Conservation (phyloP, 2,113 vertebrate species). For the Macquaria australasica region DNA sequence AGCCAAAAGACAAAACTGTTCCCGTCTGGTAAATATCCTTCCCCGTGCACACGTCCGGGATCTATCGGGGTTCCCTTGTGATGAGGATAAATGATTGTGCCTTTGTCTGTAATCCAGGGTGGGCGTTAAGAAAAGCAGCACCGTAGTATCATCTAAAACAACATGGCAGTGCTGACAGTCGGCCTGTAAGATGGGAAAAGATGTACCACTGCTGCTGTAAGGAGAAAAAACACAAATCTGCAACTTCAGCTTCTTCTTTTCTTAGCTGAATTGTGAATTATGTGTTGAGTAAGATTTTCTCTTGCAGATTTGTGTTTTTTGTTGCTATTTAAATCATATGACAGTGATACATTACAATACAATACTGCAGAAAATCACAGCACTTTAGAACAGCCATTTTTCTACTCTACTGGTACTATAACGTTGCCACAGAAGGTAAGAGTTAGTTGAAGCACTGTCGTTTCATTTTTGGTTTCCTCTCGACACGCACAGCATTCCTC, state of each 20-base stretch:
- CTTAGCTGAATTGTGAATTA: background rate
- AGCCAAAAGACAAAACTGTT: background rate
- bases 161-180: slow-evolving; percentile 47
- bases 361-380: slow-evolving; percentile 61
- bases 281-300: background rate
- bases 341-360: slow-evolving; percentile 51
- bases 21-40: background rate
- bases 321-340: background rate
- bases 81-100: background rate
- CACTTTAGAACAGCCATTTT: slow-evolving; percentile 35
- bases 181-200: background rate
- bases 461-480: slow-evolving; percentile 61
- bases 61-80: background rate
- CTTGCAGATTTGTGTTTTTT: slow-evolving; percentile 17
- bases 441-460: slow-evolving; percentile 19
- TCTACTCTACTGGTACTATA: slow-evolving; percentile 43
- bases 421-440: slow-evolving; percentile 36
- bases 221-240: slow-evolving; percentile 28
- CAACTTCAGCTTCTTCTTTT: background rate
- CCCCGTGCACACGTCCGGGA: background rate
- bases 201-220: background rate
- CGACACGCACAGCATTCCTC: background rate
- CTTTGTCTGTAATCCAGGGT: background rate
- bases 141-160: background rate
- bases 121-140: background rate